Percentiles rank a stretch among this genome's conserved stretches.
phyloP scores from a whole-genome alignment of 2,797 vertebrate species.

The Pristis pectinata region DNA sequence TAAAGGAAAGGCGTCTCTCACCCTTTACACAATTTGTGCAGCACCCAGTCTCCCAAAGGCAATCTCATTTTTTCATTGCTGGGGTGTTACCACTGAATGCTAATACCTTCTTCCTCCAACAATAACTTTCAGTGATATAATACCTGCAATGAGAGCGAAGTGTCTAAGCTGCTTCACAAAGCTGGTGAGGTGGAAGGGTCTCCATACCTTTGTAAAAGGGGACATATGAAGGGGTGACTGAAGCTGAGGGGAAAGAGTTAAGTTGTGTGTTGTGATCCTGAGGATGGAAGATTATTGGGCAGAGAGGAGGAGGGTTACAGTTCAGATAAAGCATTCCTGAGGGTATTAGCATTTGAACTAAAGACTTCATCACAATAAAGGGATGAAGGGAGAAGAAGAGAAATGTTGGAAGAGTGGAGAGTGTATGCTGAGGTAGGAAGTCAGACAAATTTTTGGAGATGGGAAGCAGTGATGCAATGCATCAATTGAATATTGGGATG shows the following conservation, averaged over 20 bases:
- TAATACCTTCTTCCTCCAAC: neutral
- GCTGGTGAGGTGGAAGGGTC: too few relatives aligned
- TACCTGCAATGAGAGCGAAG: neutral
- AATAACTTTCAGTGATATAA: neutral
- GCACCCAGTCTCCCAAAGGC: neutral
- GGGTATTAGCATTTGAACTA: neutral
- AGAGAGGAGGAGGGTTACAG: too few relatives aligned
- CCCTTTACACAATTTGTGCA: too few relatives aligned
- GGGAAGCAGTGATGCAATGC: neutral
- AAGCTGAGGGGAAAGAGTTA: neutral
- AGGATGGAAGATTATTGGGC: neutral
- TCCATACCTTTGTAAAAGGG: too few relatives aligned
- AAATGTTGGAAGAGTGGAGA: neutral
- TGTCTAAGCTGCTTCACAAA: neutral
- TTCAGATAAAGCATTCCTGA: neutral
- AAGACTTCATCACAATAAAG: neutral
- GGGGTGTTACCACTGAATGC: neutral
- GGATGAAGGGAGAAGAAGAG: too few relatives aligned
- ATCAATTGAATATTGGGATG: too few relatives aligned
- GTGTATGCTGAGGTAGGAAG: neutral
- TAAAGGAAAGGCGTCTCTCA: too few relatives aligned
- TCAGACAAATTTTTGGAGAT: neutral
- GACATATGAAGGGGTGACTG: neutral
- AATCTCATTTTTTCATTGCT: neutral
- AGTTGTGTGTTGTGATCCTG: neutral